Evolutionary conservation across 2,888 invertebrate genomes (phyloP), one percentile per base, ranked within the genome.

Genomic region (Anthoptus insignis): DNA sequence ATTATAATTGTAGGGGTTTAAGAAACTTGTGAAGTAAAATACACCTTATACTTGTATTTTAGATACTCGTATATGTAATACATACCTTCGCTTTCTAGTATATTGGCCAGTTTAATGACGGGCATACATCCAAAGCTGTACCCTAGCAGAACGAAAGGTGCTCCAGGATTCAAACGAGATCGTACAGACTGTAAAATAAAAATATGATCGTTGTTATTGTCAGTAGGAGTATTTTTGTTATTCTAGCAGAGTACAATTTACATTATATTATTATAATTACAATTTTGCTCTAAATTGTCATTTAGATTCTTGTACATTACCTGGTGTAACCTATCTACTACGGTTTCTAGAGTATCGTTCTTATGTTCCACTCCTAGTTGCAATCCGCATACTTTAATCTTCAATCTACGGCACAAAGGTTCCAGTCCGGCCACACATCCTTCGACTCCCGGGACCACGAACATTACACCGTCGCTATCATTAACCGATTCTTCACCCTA

Each of bases 111-210:
- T 81, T 98, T 97, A 63, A 98, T 86, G 0, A 97, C 96, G 19
- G 98, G 92, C 21, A 97, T 84, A 0, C 96, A 93, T 49, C 99
- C 99, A 80, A 96, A 99, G 13, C 99, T 99, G 91, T 99, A 99
- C 1, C 97, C 99, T 13, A 97, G 94, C 1, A 99, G 81, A 65
- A 95, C 94, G 88, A 97, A 98, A 0, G 94, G 94, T 32, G 95
- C 94, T 16, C 93, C 93, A 0, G 94, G 94, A 9, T 94, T 88
- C n/a, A 96, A 81, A 11, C 94, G 89, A 42, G 93, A 86, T 61
- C 94, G 90, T 9, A 96, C 93, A 73, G 95, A 88, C 96, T 97
- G 78, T n/a, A 32, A 91, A n/a, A 27, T 5, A 27, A n/a, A n/a
- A n/a, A n/a, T n/a, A n/a, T n/a, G n/a, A n/a, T n/a, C n/a, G n/a